These are phyloP conservation scores for Drosophila formosana DNA, from an alignment of 2,888 invertebrate genomes.

Conservation along the genomic window DNA sequence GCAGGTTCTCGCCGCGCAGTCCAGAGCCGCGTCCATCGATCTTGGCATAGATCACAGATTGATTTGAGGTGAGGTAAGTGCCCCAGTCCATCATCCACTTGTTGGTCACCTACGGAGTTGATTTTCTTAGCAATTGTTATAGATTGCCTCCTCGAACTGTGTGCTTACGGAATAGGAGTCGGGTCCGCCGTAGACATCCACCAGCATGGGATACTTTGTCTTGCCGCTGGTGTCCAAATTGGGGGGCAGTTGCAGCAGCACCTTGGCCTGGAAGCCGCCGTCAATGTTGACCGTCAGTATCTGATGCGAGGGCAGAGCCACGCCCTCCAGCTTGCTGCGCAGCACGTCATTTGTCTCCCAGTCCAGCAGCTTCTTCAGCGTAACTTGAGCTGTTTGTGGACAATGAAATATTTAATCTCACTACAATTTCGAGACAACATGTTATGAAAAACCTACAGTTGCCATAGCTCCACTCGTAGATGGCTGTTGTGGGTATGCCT, in stretches of 20 bases:
- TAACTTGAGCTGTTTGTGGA: conserved; percentile 71
- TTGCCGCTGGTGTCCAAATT: conserved; percentile 89
- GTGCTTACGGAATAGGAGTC: conserved; percentile 91
- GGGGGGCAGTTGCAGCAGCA: conserved; percentile 90
- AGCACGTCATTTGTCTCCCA: conserved; percentile 90
- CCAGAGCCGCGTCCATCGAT: conserved; percentile 97
- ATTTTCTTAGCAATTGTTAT: background rate
- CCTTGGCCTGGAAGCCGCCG: conserved; percentile 89
- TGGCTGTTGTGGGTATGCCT: conserved; percentile 90
- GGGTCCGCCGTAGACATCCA: conserved; percentile 97
- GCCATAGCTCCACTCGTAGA: conserved; percentile 86
- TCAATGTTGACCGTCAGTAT: conserved; percentile 88
- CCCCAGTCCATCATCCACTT: conserved; percentile 95
- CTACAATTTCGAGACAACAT: no score
- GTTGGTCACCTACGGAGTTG: conserved; percentile 85
- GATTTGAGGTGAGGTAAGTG: conserved; percentile 93
- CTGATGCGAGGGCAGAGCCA: conserved; percentile 87
- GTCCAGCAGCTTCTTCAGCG: conserved; percentile 78
- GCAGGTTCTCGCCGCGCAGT: conserved; percentile 92
- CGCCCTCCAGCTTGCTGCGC: conserved; percentile 85
- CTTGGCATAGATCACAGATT: conserved; percentile 93
- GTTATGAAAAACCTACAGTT: conserved; percentile 70
- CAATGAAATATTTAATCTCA: no score
- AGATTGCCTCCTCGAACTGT: background rate
- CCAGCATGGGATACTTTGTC: conserved; percentile 91